Base-by-base conservation (phyloP, 1,140 invertebrate species). In the Drosophila ogumai region DNA sequence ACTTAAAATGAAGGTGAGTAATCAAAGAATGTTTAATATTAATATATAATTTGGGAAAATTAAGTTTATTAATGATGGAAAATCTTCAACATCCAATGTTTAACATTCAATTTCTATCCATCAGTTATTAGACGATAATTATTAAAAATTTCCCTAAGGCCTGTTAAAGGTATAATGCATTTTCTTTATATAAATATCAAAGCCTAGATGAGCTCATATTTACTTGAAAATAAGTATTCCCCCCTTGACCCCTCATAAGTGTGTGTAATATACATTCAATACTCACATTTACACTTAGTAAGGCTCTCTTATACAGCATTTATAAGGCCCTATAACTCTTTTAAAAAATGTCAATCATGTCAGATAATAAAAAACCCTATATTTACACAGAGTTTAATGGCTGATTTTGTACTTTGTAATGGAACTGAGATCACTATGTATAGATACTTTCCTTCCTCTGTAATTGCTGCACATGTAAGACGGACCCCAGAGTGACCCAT, bases 1-100 rank as follows among this genome's bases (percentile, higher is more conserved):
- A 92, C 82, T 92, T 92, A 92, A 92, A 92, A 92, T 92, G 91
- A 92, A 92, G 91, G 91, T 92, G 55, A 81, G 88, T 64, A 9
- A 10, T 13, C 0, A 28, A 28, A 6, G 25, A 28, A 28, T 28
- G 5, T 28, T 28, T 28, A 28, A 28, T 28, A 28, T 28, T 28
- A 6, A 28, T 28, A 6, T 28, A 28, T 28, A 28, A 28, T 28
- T 28, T 28, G 25, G 25, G 25, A 28, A 28, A 28, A 28, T 28
- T 28, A 28, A 28, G 6, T 28, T 28, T 0, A 28, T 28, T 6
- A 28, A 28, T 28, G 25, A 28, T 5, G 25, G 25, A 28, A 28
- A 28, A 28, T 28, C 25, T 6, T n/a, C n/a, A n/a, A n/a, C n/a
- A n/a, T n/a, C n/a, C n/a, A n/a, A n/a, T n/a, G n/a, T n/a, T n/a